Evolutionary conservation across 1,140 invertebrate genomes (phyloP).

Genomic region (Caenorhabditis tropicalis): DNA sequence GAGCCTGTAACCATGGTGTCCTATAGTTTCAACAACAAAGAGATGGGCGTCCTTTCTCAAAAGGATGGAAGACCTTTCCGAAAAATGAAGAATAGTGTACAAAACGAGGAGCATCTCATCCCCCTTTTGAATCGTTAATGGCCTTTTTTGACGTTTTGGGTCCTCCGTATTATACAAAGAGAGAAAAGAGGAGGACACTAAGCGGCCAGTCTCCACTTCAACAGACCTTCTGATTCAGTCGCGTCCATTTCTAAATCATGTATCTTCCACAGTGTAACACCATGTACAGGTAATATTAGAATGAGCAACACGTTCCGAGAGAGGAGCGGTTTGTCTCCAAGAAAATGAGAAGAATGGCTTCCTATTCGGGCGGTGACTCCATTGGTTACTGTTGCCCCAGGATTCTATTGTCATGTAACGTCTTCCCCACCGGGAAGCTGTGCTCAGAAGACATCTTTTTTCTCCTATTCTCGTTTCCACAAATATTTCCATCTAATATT

Average conservation of each 20-base stretch:
- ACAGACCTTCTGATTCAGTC: not conserved
- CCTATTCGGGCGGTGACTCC: not conserved
- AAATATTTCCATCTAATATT: not conserved
- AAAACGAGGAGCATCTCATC: not conserved
- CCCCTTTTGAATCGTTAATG: conserved; percentile 24
- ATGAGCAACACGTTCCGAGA: too few relatives aligned
- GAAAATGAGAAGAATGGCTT: not conserved
- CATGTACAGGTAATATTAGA: conserved; percentile 1
- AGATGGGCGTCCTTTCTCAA: not conserved
- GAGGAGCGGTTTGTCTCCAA: too few relatives aligned
- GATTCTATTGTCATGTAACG: not conserved
- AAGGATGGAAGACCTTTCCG: not conserved
- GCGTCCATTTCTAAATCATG: not conserved
- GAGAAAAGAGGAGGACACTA: not conserved
- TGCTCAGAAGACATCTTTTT: not conserved
- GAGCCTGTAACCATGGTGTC: not conserved
- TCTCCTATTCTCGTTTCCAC: not conserved
- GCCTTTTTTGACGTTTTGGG: conserved; percentile 20
- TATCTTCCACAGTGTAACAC: conserved; percentile 7
- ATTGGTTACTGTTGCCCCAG: conserved; percentile 41
- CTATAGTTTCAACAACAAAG: not conserved
- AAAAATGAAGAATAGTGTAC: not conserved
- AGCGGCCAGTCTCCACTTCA: not conserved
- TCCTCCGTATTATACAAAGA: not conserved
- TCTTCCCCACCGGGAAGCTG: too few relatives aligned